Base-by-base conservation (phyloP, 2,113 vertebrate species). In the Psittacara wagleri region DNA sequence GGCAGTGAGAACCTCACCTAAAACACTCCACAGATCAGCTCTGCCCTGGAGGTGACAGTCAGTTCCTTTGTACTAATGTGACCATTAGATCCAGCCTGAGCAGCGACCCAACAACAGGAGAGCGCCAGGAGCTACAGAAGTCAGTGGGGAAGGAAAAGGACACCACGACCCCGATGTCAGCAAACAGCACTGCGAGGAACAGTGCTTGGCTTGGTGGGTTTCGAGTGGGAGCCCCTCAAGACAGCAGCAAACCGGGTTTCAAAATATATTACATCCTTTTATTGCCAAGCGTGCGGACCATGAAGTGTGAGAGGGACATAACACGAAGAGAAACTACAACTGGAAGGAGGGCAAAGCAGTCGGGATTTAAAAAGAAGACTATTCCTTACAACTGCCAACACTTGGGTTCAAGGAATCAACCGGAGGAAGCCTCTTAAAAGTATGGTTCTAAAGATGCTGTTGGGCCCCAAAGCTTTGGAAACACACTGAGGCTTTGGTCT, bases 181-280 rank as follows among this genome's bases (percentile, higher is more conserved):
- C 72, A 85, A 83, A 82, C 0, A 54, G 70, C 2, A 2, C 82
- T 43, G 49, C 4, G 1, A 59, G 84, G 57, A 92, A 61, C 78
- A 76, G 52, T 0, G 2, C 49, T 51, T 70, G 51, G 52, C 66
- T 43, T 44, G 72, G 31, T 83, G 51, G 9, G 6, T 83, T 73
- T 73, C 49, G 39, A 90, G 64, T 78, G 66, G 61, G 90, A 95
- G 92, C 94, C 81, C 94, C 95, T 97, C 95, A 92, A 29, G 59
- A 97, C 93, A 98, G 96, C 97, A 98, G 97, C 97, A 97, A 97
- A 98, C 75, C 70, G 2, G 90, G 90, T 98, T 98, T 98, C 97
- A 98, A 98, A 98, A 98, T 97, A 98, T 97, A 98, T 98, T 98
- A 98, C 97, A 98, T 97, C 97, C 97, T 97, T 98, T 98, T 98